Evolutionary conservation across 2,113 vertebrate genomes (phyloP).

Genomic region (Paralichthys olivaceus): DNA sequence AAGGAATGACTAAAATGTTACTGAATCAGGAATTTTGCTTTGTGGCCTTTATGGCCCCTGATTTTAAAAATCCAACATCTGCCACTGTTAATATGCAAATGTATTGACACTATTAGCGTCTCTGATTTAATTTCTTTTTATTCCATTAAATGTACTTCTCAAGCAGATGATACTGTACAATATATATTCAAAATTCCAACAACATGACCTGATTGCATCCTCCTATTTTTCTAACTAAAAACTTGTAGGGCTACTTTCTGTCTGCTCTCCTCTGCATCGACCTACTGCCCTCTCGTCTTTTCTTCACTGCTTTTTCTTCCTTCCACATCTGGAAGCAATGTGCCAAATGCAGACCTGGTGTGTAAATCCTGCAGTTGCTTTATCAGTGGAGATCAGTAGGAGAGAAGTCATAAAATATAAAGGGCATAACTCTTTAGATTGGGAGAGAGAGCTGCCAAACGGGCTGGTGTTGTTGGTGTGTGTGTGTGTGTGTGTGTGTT

Average conservation of each 20-base stretch:
- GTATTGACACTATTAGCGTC: not conserved
- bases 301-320: conserved; percentile 23
- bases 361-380: conserved; percentile 79
- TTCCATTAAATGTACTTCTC: not conserved
- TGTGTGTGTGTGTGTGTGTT: not conserved
- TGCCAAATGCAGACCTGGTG: conserved; percentile 59
- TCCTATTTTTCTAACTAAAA: not conserved
- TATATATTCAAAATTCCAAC: not conserved
- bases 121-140: not conserved
- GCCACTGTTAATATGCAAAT: too few species aligned
- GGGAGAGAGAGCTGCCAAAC: conserved; percentile 55
- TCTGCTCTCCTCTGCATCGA: conserved; percentile 8
- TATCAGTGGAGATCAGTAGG: conserved; percentile 77
- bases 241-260: not conserved
- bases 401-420: conserved; percentile 79
- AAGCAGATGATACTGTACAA: not conserved
- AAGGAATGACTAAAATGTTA: too few species aligned
- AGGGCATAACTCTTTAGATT: conserved; percentile 74
- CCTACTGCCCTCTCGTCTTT: conserved; percentile 41
- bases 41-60: too few species aligned
- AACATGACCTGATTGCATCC: too few species aligned
- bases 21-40: too few species aligned
- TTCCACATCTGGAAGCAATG: conserved; percentile 84
- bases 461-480: conserved; percentile 26
- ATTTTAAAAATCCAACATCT: too few species aligned